A percentile compares a stretch with the other conserved stretches of the same genome.
Evolutionary conservation across 1,140 invertebrate genomes (phyloP).

Genomic region (Mercenaria mercenaria): DNA sequence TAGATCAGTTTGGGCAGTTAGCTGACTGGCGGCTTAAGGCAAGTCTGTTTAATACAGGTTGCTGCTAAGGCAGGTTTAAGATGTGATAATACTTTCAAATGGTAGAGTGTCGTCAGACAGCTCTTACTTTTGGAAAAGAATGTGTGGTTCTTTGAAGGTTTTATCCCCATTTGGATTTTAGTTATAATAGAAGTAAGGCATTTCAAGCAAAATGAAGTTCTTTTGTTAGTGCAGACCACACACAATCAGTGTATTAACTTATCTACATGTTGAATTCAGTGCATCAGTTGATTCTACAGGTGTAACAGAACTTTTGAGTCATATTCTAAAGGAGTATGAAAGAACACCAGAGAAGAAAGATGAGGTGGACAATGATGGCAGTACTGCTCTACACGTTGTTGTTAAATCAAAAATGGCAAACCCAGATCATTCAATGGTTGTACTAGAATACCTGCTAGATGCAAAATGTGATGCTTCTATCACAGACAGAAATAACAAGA

Average conservation of each 20-base stretch:
- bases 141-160: too few species aligned
- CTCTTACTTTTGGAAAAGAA: too few species aligned
- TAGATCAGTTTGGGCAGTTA: too few species aligned
- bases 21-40: too few species aligned
- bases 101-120: too few species aligned
- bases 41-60: too few species aligned
- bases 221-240: too few species aligned
- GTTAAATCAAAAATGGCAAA: not conserved
- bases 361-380: not conserved
- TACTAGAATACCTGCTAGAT: not conserved
- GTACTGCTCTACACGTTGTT: slow-evolving; percentile 20
- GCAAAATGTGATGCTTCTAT: slow-evolving; percentile 11
- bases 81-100: too few species aligned
- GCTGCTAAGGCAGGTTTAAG: too few species aligned
- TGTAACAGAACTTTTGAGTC: not conserved
- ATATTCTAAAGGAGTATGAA: not conserved
- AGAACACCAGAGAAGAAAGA: not conserved
- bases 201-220: too few species aligned
- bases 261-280: not conserved
- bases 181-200: too few species aligned
- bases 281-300: not conserved
- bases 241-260: not conserved
- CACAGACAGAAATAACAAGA: slow-evolving; percentile 21
- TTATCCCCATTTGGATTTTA: too few species aligned
- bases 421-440: not conserved